Evolutionary conservation across 2,888 invertebrate genomes (phyloP).

Genomic region (Hirtodrosophila cameraria): DNA sequence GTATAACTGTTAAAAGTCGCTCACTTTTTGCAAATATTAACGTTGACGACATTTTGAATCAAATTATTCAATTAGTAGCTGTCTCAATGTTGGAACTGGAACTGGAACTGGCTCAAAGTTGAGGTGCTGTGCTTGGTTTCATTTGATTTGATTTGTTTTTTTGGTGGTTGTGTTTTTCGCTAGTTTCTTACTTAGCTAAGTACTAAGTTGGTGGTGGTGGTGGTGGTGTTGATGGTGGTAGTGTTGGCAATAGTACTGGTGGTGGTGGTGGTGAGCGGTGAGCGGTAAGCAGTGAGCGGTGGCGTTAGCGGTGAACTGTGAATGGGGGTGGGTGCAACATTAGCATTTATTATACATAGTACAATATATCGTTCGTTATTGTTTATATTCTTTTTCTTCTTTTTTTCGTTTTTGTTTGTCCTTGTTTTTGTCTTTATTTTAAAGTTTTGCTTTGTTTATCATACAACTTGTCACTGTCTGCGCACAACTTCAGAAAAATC

Average conservation of each 20-base stretch:
- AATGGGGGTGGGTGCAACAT: conserved; percentile 50
- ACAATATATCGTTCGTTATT: conserved; percentile 5
- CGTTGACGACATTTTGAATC: conserved; percentile 65
- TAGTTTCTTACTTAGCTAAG: conserved; percentile 22
- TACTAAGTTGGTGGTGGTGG: conserved; percentile 29
- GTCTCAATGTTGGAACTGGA: conserved; percentile 22
- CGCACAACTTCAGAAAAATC: too few species aligned
- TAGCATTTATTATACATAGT: conserved; percentile 29
- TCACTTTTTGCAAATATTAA: conserved; percentile 63
- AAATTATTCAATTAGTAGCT: conserved; percentile 25
- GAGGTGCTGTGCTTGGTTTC: conserved; percentile 15
- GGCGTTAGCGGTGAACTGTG: conserved; percentile 25
- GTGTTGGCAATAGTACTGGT: conserved; percentile 26
- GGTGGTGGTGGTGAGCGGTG: conserved; percentile 23
- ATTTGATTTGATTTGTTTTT: too few species aligned
- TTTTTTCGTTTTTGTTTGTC: conserved; percentile 11
- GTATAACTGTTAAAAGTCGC: conserved; percentile 42
- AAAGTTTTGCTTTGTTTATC: background rate
- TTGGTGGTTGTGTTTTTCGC: conserved; percentile 7
- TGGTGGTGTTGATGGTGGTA: conserved; percentile 22
- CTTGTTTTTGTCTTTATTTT: conserved; percentile 2
- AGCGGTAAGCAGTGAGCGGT: conserved; percentile 38
- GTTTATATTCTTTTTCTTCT: too few species aligned
- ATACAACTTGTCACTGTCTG: background rate
- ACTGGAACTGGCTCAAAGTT: conserved; percentile 34